A percentile compares a stretch with the other conserved stretches of the same genome.
Conservation (phyloP, 2,888 invertebrate species). For the Ellobium chinense region DNA sequence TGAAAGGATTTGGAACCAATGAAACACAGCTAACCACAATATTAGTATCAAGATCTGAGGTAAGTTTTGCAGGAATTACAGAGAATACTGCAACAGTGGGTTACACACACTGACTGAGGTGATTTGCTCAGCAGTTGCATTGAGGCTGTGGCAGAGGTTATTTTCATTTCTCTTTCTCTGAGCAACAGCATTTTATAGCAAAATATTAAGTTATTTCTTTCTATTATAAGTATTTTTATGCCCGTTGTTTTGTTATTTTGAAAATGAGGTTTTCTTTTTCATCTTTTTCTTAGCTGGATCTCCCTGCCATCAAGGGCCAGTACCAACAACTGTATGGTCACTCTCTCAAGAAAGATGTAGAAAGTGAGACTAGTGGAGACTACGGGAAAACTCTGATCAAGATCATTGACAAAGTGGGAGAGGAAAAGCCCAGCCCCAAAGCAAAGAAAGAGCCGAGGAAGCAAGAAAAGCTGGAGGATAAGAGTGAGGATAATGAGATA, state of each 20-base stretch:
- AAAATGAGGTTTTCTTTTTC: background rate
- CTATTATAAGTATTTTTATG: too few species aligned
- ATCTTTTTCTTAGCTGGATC: conserved; percentile 73
- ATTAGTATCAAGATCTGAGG: conserved; percentile 76
- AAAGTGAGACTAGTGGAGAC: conserved; percentile 76
- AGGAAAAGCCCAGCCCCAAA: conserved; percentile 11
- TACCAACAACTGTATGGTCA: conserved; percentile 76
- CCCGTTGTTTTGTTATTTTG: too few species aligned
- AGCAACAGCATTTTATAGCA: too few species aligned
- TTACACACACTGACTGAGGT: too few species aligned
- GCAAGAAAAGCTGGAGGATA: conserved; percentile 13
- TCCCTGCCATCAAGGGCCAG: conserved; percentile 76
- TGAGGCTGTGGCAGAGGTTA: too few species aligned
- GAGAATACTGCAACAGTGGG: too few species aligned
- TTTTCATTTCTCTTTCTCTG: too few species aligned
- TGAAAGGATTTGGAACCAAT: conserved; percentile 74
- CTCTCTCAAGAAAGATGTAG: conserved; percentile 73
- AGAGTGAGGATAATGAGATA: conserved; percentile 21
- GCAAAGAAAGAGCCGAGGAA: background rate
- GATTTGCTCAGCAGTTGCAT: too few species aligned
- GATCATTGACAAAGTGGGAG: conserved; percentile 58
- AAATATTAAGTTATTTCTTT: too few species aligned
- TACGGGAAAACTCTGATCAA: conserved; percentile 74
- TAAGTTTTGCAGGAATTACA: too few species aligned
- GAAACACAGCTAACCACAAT: conserved; percentile 74